Base-by-base conservation (phyloP, 2,888 invertebrate species). In the Anorthoa munda region DNA sequence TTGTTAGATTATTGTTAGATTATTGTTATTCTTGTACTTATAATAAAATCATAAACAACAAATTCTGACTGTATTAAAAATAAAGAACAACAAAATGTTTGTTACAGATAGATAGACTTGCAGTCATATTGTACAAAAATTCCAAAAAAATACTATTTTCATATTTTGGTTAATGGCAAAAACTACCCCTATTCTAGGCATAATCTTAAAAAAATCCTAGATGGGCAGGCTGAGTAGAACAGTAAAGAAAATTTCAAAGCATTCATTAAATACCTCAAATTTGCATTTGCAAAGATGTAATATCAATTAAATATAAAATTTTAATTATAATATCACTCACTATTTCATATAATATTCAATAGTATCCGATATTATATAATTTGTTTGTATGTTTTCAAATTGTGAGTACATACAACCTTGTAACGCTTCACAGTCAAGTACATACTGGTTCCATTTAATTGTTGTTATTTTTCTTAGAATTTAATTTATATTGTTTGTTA, bases 381-480 rank as follows among this genome's bases (percentile, higher is more conserved):
- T 53, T 60, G 17, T 53, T 53, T 60, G 17, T 21, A 21, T 51
- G 15, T 78, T 58, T 58, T 59, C 46, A 53, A 64, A 68, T 23
- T n/a, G 13, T 15, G 5, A 26, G 13, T 67, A 21, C 17, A 61
- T 45, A 56, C 15, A 46, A 31, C 21, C 26, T 60, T 71, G 31
- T 45, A 31, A 61, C 48, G n/a, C 55, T 79, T 18, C 71, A 58
- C 17, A 56, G 31, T 26, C 13, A 71, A 39, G 23, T 58, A 58
- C 7, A 9, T 23, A 18, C 11, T 45, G 55, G 4, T 60, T 17
- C 13, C 7, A 65, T 50, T 65, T 61, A 46, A 51, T 23, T 59
- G 48, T 39, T 64, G 31, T 31, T 66, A 48, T 11, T 74, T 60
- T 77, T 56, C 65, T 56, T n/a, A 48, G 39, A 72, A 79, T 64